phyloP scores from a whole-genome alignment of 2,113 vertebrate genomes.

The Colius striatus region DNA sequence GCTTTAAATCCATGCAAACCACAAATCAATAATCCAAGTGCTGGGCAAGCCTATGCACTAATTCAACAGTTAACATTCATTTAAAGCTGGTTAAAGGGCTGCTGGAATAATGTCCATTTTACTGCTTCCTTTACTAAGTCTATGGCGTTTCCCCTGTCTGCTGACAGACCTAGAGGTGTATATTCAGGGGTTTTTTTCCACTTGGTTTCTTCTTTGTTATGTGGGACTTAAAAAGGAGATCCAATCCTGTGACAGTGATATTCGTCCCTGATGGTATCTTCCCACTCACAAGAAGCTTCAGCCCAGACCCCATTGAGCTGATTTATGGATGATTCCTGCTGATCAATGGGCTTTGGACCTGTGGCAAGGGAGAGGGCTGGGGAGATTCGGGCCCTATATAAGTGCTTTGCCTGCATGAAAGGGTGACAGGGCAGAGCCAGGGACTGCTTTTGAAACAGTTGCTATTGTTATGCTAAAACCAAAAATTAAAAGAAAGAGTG shows the following conservation, averaged over 20 bases:
- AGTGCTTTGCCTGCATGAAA: not conserved
- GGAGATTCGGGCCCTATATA: not conserved
- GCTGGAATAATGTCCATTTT: not conserved
- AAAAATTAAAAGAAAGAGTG: conserved; percentile 24
- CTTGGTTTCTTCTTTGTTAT: not conserved
- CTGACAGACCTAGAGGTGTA: not conserved
- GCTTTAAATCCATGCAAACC: not conserved
- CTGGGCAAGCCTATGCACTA: not conserved
- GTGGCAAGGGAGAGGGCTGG: not conserved
- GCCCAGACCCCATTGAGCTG: not conserved
- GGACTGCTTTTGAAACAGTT: conserved; percentile 29
- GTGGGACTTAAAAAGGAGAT: not conserved
- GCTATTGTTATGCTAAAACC: conserved; percentile 28
- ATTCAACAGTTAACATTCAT: not conserved
- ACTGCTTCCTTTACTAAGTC: not conserved
- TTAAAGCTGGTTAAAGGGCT: not conserved
- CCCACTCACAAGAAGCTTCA: not conserved
- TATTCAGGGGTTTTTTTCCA: not conserved
- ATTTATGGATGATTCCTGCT: not conserved
- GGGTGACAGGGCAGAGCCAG: not conserved
- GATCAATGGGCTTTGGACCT: not conserved
- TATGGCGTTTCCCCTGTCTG: not conserved
- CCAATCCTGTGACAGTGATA: not conserved
- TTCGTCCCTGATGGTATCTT: not conserved
- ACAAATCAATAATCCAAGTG: not conserved